Percentiles rank a stretch among this genome's conserved stretches.
These are phyloP conservation scores for Anarhynchus alexandrinus DNA, from an alignment of 2,113 vertebrate species.

Conservation along the genomic window DNA sequence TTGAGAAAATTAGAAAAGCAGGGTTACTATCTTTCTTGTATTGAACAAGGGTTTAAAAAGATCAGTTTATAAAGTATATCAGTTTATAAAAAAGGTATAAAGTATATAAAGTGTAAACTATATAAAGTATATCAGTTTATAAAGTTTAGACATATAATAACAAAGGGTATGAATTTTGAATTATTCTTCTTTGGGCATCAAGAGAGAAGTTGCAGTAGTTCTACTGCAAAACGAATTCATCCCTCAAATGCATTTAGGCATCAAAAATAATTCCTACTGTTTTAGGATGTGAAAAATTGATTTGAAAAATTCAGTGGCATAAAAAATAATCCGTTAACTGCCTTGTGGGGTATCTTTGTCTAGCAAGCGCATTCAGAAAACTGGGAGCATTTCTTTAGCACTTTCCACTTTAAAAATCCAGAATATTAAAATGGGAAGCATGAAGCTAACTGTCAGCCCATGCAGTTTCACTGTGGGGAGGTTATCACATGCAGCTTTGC, in stretches of 20 bases:
- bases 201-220: neutral
- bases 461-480: constrained; percentile 14
- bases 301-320: neutral
- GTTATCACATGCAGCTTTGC: constrained; percentile 36
- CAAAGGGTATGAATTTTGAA: neutral
- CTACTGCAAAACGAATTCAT: neutral
- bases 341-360: neutral
- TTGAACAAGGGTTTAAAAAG: neutral
- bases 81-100: constrained; percentile 11
- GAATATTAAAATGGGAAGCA: constrained; percentile 12
- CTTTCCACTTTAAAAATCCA: neutral
- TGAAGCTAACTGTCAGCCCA: neutral
- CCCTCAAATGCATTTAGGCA: neutral
- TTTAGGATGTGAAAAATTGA: neutral
- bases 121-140: neutral
- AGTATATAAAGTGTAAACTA: too few relatives aligned
- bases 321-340: neutral
- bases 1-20: constrained; percentile 18
- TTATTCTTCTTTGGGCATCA: neutral
- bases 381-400: neutral
- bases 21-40: neutral
- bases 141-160: neutral
- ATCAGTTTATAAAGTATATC: neutral
- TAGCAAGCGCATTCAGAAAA: neutral
- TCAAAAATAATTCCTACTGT: neutral